phyloP scores from a whole-genome alignment of 2,797 vertebrate species.

The Podargus strigoides region DNA sequence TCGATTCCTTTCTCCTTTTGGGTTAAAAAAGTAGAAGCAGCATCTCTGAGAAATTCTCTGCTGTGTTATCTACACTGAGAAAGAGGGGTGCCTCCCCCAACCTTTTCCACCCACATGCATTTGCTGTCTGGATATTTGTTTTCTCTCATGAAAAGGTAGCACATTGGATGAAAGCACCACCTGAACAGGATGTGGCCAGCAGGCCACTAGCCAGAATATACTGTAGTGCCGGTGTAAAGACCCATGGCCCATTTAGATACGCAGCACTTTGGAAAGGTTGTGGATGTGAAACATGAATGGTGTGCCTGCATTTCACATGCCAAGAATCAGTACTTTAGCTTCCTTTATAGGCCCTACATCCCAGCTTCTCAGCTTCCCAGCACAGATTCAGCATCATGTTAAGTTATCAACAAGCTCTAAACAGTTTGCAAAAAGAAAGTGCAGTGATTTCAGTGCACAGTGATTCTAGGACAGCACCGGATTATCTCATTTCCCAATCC shows the following conservation, averaged over 20 bases:
- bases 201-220: not conserved
- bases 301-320: not conserved
- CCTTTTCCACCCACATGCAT: not conserved
- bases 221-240: not conserved
- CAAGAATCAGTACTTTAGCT: not conserved
- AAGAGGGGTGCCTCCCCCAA: not conserved
- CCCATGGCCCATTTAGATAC: not conserved
- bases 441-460: not conserved
- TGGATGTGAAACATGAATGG: fast-evolving
- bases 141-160: not conserved
- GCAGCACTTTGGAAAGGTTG: not conserved
- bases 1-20: not conserved
- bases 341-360: not conserved
- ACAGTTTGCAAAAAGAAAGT: not conserved
- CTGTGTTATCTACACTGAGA: not conserved
- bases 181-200: not conserved
- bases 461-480: not conserved
- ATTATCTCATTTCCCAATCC: not conserved
- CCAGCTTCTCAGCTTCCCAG: not conserved
- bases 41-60: not conserved
- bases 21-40: not conserved
- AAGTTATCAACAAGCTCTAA: not conserved
- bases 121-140: not conserved
- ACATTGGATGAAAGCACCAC: not conserved
- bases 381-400: not conserved